Evolutionary conservation across 92 coral and sea anemone genomes (phyloP).

Genomic region (Porites evermanni): DNA sequence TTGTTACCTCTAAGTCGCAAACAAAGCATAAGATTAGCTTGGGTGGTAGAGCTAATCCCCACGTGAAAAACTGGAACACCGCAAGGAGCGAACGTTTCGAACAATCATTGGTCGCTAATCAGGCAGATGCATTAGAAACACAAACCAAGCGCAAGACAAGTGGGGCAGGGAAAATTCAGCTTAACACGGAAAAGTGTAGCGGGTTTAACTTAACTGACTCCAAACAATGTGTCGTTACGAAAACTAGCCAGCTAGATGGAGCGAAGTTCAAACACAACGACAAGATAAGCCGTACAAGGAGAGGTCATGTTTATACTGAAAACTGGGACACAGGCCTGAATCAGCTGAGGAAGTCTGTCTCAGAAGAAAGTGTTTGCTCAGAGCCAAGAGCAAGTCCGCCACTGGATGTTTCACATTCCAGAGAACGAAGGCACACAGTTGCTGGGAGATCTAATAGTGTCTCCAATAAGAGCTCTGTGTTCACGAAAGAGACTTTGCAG

Average conservation of each 20-base stretch:
- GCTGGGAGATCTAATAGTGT: constrained; percentile 1
- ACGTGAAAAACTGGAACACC: background rate
- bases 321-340: constrained; percentile 23
- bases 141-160: constrained; percentile 1
- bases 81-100: constrained; percentile 10
- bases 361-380: constrained; percentile 30
- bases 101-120: background rate
- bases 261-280: background rate
- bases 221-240: background rate
- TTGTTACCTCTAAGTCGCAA: background rate
- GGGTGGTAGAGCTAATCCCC: background rate
- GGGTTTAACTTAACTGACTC: background rate
- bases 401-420: background rate
- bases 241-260: background rate
- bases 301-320: background rate
- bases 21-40: background rate
- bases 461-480: background rate
- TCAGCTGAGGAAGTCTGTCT: constrained; percentile 12
- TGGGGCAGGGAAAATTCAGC: background rate
- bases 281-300: constrained; percentile 24
- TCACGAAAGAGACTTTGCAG: constrained; percentile 8
- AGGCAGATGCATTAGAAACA: background rate
- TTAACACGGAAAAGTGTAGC: background rate
- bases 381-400: background rate
- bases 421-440: constrained; percentile 23